Base-by-base conservation (phyloP, 2,888 invertebrate species). In the Operophtera brumata region DNA sequence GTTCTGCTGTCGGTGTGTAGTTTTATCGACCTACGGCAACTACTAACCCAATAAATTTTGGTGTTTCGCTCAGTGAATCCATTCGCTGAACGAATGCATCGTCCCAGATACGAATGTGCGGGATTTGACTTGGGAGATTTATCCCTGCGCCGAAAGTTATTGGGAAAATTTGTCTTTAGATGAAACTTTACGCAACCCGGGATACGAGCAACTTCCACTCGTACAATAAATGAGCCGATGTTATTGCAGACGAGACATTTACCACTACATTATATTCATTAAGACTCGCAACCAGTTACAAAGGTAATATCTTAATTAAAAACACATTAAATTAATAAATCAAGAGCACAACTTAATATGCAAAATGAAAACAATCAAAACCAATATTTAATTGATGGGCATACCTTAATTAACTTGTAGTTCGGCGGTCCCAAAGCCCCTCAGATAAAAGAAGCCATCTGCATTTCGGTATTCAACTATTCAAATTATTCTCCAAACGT, bases 21-120 rank as follows among this genome's bases (percentile, higher is more conserved):
- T 87, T 89, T 89, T 90, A 90, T 90, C 90, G 90, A 90, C 89
- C 90, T 88, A 86, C 81, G 82, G 88, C 83, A 82, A 89, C 90
- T 90, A 89, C 88, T 90, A 90, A 90, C 89, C 90, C 76, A 90
- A 90, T 90, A 90, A 90, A 90, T 90, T 90, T 89, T 75, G 87
- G 89, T 87, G 89, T 88, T 89, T 89, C 89, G 86, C 82, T 86
- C 85, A 87, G 81, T 86, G 88, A 84, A 86, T 87, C 86, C 85
- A 80, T 80, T 84, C 79, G 80, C 69, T 83, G 82, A 86, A 82
- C 85, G 85, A 88, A 89, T 90, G 89, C 90, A 90, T 84, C 87
- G 89, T 81, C 84, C 87, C 80, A 86, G 83, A 87, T 86, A 84
- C 83, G 83, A 81, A 82, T 79, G 78, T 79, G 70, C 74, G 77